Conservation (phyloP, 2,113 vertebrate species). For the Callospermophilus lateralis region DNA sequence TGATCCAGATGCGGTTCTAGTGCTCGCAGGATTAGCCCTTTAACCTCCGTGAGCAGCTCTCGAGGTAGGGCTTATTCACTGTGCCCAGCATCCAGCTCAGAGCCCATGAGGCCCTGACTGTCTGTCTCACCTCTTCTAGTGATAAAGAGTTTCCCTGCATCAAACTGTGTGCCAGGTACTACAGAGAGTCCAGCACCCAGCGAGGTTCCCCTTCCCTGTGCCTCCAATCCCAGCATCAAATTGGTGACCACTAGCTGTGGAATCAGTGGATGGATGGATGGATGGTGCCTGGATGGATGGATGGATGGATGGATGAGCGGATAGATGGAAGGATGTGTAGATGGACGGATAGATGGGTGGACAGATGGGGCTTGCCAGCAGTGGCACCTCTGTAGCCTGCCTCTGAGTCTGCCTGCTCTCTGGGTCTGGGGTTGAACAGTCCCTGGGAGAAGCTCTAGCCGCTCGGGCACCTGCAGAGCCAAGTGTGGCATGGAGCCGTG, state of each 20-base stretch:
- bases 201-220: neutral
- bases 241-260: neutral
- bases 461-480: neutral
- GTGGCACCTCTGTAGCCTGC: neutral
- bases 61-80: fast-evolving
- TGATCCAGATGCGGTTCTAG: neutral
- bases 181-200: neutral
- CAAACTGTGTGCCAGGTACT: fast-evolving
- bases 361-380: neutral
- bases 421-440: neutral
- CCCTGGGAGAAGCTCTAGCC: neutral
- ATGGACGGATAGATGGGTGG: neutral
- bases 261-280: neutral
- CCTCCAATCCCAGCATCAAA: neutral
- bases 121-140: neutral
- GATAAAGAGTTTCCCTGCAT: too few relatives aligned
- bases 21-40: neutral
- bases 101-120: fast-evolving
- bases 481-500: fast-evolving
- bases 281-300: too few relatives aligned
- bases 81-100: neutral
- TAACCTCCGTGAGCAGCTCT: neutral
- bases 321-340: neutral
- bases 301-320: neutral
- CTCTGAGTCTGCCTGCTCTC: neutral